These are phyloP conservation scores for Corbicula japonica DNA, from an alignment of 2,888 invertebrate genomes.

Conservation along the genomic window DNA sequence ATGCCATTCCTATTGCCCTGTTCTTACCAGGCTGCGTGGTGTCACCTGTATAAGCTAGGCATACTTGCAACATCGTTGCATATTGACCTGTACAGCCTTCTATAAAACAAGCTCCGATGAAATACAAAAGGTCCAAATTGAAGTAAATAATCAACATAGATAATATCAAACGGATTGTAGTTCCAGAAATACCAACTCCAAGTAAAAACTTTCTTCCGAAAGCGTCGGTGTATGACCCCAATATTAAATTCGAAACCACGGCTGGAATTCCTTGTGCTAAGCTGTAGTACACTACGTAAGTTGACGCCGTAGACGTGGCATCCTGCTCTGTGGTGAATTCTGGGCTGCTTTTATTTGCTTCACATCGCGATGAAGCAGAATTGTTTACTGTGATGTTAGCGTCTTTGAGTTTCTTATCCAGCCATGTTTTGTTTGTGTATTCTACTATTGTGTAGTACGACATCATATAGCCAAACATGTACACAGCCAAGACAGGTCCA, in stretches of 20 bases:
- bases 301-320: constrained; percentile 51
- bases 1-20: constrained; percentile 54
- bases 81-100: constrained; percentile 68
- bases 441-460: constrained; percentile 58
- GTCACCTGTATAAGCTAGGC: constrained; percentile 62
- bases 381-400: constrained; percentile 34
- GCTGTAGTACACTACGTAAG: constrained; percentile 57
- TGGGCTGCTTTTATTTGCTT: constrained; percentile 36
- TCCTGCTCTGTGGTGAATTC: constrained; percentile 33
- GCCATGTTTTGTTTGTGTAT: constrained; percentile 49
- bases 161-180: constrained; percentile 46
- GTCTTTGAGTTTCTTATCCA: constrained; percentile 26
- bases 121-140: constrained; percentile 56
- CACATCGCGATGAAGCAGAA: constrained; percentile 22
- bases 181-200: constrained; percentile 63
- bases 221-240: constrained; percentile 67
- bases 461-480: constrained; percentile 59
- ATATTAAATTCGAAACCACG: constrained; percentile 47
- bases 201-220: constrained; percentile 70
- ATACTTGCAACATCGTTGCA: constrained; percentile 50
- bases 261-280: constrained; percentile 62
- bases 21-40: constrained; percentile 51
- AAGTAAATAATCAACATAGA: constrained; percentile 64
- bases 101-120: constrained; percentile 62
- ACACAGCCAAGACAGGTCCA: constrained; percentile 50